Base-by-base conservation (phyloP, 2,113 vertebrate species). In the Amphiprion percula region DNA sequence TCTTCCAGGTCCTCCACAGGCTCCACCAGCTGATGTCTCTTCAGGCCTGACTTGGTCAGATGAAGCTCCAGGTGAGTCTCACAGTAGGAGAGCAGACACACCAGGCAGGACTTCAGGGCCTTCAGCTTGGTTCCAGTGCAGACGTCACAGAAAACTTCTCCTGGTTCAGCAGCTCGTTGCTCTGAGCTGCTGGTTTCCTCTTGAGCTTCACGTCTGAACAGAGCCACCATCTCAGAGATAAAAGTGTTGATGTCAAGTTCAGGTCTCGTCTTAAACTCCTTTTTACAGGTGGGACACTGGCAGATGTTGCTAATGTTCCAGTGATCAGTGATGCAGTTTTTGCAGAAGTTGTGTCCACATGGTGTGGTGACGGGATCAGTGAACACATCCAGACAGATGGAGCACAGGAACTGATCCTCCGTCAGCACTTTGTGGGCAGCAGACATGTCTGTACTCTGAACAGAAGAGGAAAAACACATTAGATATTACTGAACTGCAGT, bases 291-390 rank as follows among this genome's bases (percentile, higher is more conserved):
- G 39, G 39, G 39, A 41, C 41, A 76, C 54, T 5, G 16, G 23
- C 63, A 76, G 1, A 17, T 44, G 30, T 4, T 1, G 5, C 37
- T 76, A 23, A 26, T 5, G 10, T 52, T 17, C 64, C 64, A 68
- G 55, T 77, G 33, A 4, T 19, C 2, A 1, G 30, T 60, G 16
- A 68, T 67, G 72, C 72, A 75, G 3, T 2, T 23, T 3, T 23
- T 30, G 26, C 72, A 75, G 72, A 56, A 75, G 62, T 56, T 75
- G 72, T 75, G 72, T 15, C 72, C 72, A 49, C 41, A 44, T 15
- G 41, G 41, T 44, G 41, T 12, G 2, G 12, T 15, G 41, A 44
- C 41, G 2, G 41, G 41, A 44, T 44, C 41, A 15, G 11, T 44
- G 12, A 44, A 44, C 11, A 44, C 41, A 15, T 44, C 41, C 41